phyloP scores from a whole-genome alignment of 2,888 invertebrate genomes.

The Heteropelma amictum region DNA sequence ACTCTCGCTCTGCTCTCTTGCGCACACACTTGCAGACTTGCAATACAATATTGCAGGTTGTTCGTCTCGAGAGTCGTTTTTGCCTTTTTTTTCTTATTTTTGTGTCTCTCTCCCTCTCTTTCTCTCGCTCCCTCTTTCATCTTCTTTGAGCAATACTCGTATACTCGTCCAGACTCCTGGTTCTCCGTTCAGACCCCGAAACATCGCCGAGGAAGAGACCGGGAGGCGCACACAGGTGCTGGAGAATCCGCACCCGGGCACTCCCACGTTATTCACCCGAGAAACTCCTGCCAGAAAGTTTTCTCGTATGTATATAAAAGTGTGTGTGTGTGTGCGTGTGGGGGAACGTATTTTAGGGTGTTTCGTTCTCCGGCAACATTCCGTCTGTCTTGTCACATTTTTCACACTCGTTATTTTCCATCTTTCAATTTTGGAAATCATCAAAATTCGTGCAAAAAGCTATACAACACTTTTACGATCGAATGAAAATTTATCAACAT shows the following conservation, averaged over 20 bases:
- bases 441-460: too few species aligned
- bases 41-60: too few species aligned
- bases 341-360: too few species aligned
- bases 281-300: slow-evolving; percentile 10
- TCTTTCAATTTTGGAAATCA: too few species aligned
- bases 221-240: slow-evolving; percentile 39
- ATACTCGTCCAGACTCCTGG: slow-evolving; percentile 8
- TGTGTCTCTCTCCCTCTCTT: neutral
- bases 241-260: slow-evolving; percentile 48
- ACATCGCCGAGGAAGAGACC: neutral
- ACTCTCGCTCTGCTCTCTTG: neutral
- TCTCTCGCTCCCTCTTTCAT: too few species aligned
- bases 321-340: neutral
- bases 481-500: too few species aligned
- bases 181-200: neutral
- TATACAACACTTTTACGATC: too few species aligned
- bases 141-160: slow-evolving; percentile 12
- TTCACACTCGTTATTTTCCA: too few species aligned
- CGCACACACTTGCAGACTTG: too few species aligned
- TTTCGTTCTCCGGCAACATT: too few species aligned
- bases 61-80: slow-evolving; percentile 7
- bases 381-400: too few species aligned
- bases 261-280: slow-evolving; percentile 57
- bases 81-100: neutral
- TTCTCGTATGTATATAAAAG: neutral